These are phyloP conservation scores for Omphaloscelis lunosa DNA, from an alignment of 2,888 invertebrate species.

Conservation along the genomic window DNA sequence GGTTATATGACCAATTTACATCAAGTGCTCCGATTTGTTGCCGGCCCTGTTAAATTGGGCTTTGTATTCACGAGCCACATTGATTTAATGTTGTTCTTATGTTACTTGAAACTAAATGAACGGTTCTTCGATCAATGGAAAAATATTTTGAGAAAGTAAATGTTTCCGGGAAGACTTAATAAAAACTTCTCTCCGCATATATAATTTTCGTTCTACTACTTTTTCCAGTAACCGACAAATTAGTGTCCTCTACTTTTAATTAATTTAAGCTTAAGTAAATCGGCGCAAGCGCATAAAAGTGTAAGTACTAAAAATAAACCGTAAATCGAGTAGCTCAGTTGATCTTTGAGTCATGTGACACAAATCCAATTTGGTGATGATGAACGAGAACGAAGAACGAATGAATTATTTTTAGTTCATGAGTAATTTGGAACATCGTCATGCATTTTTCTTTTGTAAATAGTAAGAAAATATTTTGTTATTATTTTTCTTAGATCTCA, in stretches of 20 bases:
- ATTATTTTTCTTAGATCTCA: background rate
- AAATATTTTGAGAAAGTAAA: background rate
- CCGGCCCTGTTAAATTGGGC: slow-evolving; percentile 14
- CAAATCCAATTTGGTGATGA: slow-evolving; percentile 76
- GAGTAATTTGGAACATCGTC: slow-evolving; percentile 11
- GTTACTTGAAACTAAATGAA: slow-evolving; percentile 1
- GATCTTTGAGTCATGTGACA: slow-evolving; percentile 74
- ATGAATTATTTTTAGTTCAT: slow-evolving; percentile 67
- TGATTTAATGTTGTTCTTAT: slow-evolving; percentile 5
- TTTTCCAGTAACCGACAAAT: background rate
- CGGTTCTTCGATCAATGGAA: background rate
- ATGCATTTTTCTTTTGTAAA: background rate
- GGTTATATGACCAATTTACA: slow-evolving; percentile 67
- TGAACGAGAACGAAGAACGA: slow-evolving; percentile 58
- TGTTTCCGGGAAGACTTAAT: background rate
- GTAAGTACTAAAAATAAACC: slow-evolving; percentile 53
- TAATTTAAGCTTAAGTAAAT: slow-evolving; percentile 5
- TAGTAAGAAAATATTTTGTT: no score
- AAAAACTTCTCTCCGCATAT: background rate
- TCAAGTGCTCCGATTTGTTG: slow-evolving; percentile 46
- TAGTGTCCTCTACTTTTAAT: background rate
- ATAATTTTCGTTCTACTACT: background rate
- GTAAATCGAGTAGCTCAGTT: slow-evolving; percentile 55
- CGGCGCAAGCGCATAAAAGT: slow-evolving; percentile 50
- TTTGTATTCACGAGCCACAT: slow-evolving; percentile 12